These are phyloP conservation scores for Sciaenops ocellatus DNA, from an alignment of 2,797 vertebrate genomes.

Conservation along the genomic window DNA sequence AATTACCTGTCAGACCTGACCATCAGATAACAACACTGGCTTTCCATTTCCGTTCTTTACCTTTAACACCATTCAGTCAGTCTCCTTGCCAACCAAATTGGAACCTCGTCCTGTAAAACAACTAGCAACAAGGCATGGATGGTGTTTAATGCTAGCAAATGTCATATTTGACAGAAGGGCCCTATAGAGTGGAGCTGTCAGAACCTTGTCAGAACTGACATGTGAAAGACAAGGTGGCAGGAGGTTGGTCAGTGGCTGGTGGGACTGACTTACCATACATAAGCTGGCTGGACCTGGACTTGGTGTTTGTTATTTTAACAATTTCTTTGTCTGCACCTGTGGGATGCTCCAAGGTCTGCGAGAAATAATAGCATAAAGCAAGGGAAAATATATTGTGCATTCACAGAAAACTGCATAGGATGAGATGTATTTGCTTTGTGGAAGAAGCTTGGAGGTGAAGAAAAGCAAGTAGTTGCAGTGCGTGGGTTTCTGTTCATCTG, in stretches of 20 bases:
- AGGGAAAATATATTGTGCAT: background rate
- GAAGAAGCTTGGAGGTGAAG: background rate
- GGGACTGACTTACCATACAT: background rate
- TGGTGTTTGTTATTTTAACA: constrained; percentile 3
- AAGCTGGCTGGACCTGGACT: constrained; percentile 19
- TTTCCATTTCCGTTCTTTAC: constrained; percentile 21
- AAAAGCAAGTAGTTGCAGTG: constrained; percentile 13
- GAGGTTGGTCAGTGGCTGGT: constrained; percentile 6
- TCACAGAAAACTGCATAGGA: background rate
- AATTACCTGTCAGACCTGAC: constrained; percentile 71
- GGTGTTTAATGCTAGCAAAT: constrained; percentile 51
- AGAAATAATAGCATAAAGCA: constrained; percentile 9
- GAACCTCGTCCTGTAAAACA: background rate
- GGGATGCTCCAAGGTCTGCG: background rate
- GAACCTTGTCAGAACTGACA: constrained; percentile 35
- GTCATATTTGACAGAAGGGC: constrained; percentile 53
- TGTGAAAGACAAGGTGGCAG: constrained; percentile 30
- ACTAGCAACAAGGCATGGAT: constrained; percentile 6
- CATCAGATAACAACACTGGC: constrained; percentile 58
- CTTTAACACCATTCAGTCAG: constrained; percentile 13
- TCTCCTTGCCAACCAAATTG: background rate
- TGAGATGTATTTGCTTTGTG: background rate
- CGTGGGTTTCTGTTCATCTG: constrained; percentile 24
- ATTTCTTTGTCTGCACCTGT: background rate
- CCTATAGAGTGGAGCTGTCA: constrained; percentile 38